These are phyloP conservation scores for Eulithis prunata DNA, from an alignment of 2,888 invertebrate species.

Conservation along the genomic window DNA sequence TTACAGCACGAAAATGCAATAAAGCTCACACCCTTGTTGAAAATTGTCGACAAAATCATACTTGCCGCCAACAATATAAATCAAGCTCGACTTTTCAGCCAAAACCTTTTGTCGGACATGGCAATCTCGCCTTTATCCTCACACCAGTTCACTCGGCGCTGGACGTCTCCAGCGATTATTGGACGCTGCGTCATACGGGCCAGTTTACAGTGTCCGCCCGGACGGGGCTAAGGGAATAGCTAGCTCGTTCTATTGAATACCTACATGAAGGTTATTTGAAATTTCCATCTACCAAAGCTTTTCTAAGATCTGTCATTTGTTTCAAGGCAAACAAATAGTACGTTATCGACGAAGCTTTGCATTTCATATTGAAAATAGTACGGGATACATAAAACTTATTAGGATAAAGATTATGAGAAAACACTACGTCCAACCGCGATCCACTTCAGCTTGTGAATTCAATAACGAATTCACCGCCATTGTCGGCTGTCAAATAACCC, in stretches of 20 bases:
- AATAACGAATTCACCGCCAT: neutral
- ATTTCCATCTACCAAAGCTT: no score
- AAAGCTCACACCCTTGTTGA: conserved; percentile 10
- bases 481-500: conserved; percentile 4
- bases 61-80: conserved; percentile 22
- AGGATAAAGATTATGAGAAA: no score
- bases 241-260: conserved; percentile 3
- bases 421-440: neutral
- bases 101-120: conserved; percentile 25
- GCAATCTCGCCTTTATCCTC: conserved; percentile 33
- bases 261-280: no score
- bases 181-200: conserved; percentile 44
- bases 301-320: no score
- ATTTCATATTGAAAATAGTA: no score
- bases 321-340: no score
- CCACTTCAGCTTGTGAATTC: conserved; percentile 1
- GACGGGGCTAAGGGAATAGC: conserved; percentile 12
- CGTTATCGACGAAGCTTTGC: no score
- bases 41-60: conserved; percentile 23
- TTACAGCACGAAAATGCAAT: conserved; percentile 21
- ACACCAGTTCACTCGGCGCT: conserved; percentile 32
- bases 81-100: conserved; percentile 19
- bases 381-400: no score
- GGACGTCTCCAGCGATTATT: conserved; percentile 42
- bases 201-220: conserved; percentile 37